These are phyloP conservation scores for Amphimedon queenslandica DNA, from an alignment of 37 sponge, comb jelly and placozoan genomes.

Conservation along the genomic window DNA sequence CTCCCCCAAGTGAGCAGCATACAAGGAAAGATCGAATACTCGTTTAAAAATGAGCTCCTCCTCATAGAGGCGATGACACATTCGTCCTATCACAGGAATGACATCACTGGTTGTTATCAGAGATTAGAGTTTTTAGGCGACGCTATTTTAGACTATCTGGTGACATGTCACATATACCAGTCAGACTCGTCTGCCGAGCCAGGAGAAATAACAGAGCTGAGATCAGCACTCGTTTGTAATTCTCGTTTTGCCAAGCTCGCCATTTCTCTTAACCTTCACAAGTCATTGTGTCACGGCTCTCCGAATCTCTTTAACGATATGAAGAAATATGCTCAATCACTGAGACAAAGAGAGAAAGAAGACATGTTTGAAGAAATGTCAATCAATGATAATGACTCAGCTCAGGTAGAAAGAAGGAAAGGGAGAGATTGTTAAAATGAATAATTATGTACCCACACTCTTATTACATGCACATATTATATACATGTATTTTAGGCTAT, in stretches of 20 bases:
- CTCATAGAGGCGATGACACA: constrained; percentile 93
- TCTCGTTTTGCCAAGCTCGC: constrained; percentile 69
- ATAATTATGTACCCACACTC: neutral
- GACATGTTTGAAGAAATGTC: neutral
- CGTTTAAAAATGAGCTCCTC: constrained; percentile 57
- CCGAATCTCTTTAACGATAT: constrained; percentile 50
- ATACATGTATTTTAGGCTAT: neutral
- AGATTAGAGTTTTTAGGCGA: constrained; percentile 97
- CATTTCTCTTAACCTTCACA: constrained; percentile 36
- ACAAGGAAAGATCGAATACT: constrained; percentile 38
- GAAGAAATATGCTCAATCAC: neutral
- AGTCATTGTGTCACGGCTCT: constrained; percentile 48
- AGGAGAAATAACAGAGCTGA: constrained; percentile 79
- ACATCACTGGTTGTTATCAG: constrained; percentile 89
- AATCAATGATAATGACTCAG: neutral
- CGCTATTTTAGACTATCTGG: constrained; percentile 91
- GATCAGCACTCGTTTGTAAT: constrained; percentile 92
- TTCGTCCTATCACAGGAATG: constrained; percentile 80
- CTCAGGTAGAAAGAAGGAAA: neutral
- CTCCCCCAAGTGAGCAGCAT: neutral
- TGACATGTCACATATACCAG: constrained; percentile 74
- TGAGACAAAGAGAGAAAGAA: neutral
- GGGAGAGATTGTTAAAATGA: too few relatives aligned
- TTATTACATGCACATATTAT: neutral
- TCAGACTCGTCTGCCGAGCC: constrained; percentile 50